A percentile compares a stretch with the other conserved stretches of the same genome.
These are phyloP conservation scores for Ctenopoma kingsleyae DNA, from an alignment of 2,797 vertebrate species.

Conservation along the genomic window DNA sequence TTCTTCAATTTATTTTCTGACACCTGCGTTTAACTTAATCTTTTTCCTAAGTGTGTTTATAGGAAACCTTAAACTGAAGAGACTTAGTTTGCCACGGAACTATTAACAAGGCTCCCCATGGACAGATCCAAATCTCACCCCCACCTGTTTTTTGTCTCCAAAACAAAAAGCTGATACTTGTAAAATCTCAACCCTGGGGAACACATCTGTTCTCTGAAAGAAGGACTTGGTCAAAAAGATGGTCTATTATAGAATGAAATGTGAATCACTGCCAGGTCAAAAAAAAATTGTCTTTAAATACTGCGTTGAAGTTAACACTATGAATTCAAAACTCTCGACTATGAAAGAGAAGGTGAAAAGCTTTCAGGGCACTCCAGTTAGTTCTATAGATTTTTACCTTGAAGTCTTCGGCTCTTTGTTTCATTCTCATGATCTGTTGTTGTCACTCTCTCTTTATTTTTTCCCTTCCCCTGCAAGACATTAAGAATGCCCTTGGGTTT, in stretches of 20 bases:
- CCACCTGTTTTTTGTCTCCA: constrained; percentile 38
- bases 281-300: background rate
- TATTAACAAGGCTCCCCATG: constrained; percentile 27
- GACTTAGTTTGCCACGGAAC: constrained; percentile 30
- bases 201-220: constrained; percentile 46
- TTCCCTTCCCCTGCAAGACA: constrained; percentile 82
- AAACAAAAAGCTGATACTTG: constrained; percentile 41
- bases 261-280: background rate
- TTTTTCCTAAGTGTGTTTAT: constrained; percentile 27
- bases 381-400: constrained; percentile 15
- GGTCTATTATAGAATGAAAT: background rate
- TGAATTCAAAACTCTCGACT: background rate
- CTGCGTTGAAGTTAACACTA: background rate
- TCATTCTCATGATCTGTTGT: background rate
- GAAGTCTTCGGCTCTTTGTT: constrained; percentile 11
- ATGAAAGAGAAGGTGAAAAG: constrained; percentile 11
- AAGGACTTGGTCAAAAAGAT: constrained; percentile 9
- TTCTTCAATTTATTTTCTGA: constrained; percentile 15
- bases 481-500: constrained; percentile 93
- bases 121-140: constrained; percentile 27
- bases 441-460: background rate
- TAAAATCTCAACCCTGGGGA: constrained; percentile 55
- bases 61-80: constrained; percentile 28
- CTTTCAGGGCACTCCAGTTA: background rate
- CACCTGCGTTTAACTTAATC: constrained; percentile 37